These are phyloP conservation scores for Noctua comes DNA, from an alignment of 2,888 invertebrate genomes.

Conservation along the genomic window DNA sequence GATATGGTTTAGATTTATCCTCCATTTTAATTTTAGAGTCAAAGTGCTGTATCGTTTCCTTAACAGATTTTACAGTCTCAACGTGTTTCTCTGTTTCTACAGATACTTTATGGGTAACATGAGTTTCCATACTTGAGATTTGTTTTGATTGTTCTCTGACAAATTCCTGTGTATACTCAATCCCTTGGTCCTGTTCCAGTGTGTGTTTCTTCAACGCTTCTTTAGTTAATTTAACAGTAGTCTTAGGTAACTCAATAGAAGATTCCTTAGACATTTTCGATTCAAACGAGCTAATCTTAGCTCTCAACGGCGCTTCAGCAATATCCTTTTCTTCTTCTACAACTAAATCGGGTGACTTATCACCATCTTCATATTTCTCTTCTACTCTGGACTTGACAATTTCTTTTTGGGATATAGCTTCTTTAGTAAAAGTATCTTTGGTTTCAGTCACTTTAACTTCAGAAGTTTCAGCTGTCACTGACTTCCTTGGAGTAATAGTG, in stretches of 20 bases:
- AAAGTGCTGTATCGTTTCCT: slow-evolving; percentile 87
- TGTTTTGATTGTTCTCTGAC: slow-evolving; percentile 88
- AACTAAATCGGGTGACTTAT: slow-evolving; percentile 85
- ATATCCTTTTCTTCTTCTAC: slow-evolving; percentile 85
- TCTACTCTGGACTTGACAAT: slow-evolving; percentile 88
- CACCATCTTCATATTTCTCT: slow-evolving; percentile 88
- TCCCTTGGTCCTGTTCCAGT: slow-evolving; percentile 86
- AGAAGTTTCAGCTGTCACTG: slow-evolving; percentile 86
- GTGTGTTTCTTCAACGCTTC: slow-evolving; percentile 89
- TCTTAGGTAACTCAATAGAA: slow-evolving; percentile 83
- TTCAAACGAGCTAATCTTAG: slow-evolving; percentile 88
- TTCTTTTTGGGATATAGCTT: slow-evolving; percentile 86
- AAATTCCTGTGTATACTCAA: slow-evolving; percentile 89
- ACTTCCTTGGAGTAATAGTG: slow-evolving; percentile 87
- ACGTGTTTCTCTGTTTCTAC: slow-evolving; percentile 78
- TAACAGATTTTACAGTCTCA: slow-evolving; percentile 84
- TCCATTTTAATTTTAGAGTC: slow-evolving; percentile 84
- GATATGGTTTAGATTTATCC: slow-evolving; percentile 81
- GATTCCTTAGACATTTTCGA: slow-evolving; percentile 86
- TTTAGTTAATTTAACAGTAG: slow-evolving; percentile 86
- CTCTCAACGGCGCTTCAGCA: slow-evolving; percentile 87
- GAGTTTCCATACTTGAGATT: slow-evolving; percentile 79
- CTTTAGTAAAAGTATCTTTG: slow-evolving; percentile 81
- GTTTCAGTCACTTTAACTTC: slow-evolving; percentile 80
- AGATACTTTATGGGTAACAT: slow-evolving; percentile 77